Conservation (phyloP, 2,113 vertebrate species). For the Thalassarche chlororhynchos region DNA sequence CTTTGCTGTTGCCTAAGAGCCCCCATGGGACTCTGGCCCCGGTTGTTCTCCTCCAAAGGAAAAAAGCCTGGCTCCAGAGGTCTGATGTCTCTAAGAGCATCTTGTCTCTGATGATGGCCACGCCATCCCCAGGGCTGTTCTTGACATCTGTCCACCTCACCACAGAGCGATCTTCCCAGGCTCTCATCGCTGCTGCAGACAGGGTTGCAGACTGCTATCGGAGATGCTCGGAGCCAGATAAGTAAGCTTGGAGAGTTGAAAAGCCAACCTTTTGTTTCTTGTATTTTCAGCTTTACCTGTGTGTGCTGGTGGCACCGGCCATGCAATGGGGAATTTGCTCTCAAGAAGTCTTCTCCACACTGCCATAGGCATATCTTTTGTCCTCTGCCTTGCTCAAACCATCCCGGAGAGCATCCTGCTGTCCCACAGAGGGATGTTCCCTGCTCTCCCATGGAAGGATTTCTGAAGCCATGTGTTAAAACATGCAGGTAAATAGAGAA, state of each 20-base stretch:
- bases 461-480: not conserved
- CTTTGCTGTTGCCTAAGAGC: not conserved
- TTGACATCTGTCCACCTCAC: not conserved
- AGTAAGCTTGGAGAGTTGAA: not conserved
- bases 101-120: not conserved
- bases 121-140: not conserved
- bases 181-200: not conserved
- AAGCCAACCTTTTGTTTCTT: not conserved
- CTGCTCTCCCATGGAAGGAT: not conserved
- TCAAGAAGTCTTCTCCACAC: not conserved
- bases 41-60: not conserved
- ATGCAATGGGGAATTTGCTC: not conserved
- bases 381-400: not conserved
- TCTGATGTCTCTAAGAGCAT: not conserved
- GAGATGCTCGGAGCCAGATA: not conserved
- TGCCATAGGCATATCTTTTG: not conserved
- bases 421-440: not conserved
- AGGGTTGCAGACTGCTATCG: not conserved
- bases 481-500: not conserved
- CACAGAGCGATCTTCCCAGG: not conserved
- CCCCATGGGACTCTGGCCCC: not conserved
- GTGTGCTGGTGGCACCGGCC: not conserved
- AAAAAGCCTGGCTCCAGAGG: not conserved
- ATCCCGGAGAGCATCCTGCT: not conserved
- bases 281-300: not conserved